These are phyloP conservation scores for Huso huso DNA, from an alignment of 2,797 vertebrate genomes.

Conservation along the genomic window DNA sequence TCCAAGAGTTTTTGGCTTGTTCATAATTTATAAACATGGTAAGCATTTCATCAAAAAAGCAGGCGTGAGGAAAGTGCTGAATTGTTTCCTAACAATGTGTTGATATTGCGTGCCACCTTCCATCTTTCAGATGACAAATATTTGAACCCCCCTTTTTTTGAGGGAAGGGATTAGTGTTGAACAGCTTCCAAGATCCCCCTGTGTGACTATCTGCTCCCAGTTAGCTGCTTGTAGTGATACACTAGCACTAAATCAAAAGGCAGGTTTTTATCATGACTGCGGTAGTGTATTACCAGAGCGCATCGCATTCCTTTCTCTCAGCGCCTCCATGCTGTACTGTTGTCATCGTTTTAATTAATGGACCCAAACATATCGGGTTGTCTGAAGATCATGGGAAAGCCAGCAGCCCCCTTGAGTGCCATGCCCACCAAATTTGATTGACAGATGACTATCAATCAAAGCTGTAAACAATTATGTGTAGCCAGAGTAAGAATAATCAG, in stretches of 20 bases:
- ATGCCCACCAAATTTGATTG: no score
- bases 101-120: slow-evolving; percentile 10
- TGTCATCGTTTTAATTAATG: slow-evolving; percentile 2
- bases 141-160: slow-evolving; percentile 14
- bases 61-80: neutral
- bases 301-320: slow-evolving; percentile 31
- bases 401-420: neutral
- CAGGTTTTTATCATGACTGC: slow-evolving; percentile 31
- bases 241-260: slow-evolving; percentile 19
- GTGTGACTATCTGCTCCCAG: slow-evolving; percentile 9
- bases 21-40: slow-evolving; percentile 1
- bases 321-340: slow-evolving; percentile 25
- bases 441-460: no score
- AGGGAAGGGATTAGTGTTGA: slow-evolving; percentile 14
- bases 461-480: no score
- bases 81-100: slow-evolving; percentile 3
- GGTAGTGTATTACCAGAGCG: neutral
- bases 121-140: slow-evolving; percentile 20
- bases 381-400: slow-evolving; percentile 10
- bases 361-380: slow-evolving; percentile 8
- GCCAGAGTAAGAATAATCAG: no score
- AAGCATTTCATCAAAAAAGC: slow-evolving; percentile 3
- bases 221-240: slow-evolving; percentile 21
- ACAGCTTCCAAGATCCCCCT: slow-evolving; percentile 17
- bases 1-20: slow-evolving; percentile 1